A percentile compares a stretch with the other conserved stretches of the same genome.
Evolutionary conservation across 64 coral and sea anemone genomes (phyloP).

Genomic region (Pocillopora damicornis): DNA sequence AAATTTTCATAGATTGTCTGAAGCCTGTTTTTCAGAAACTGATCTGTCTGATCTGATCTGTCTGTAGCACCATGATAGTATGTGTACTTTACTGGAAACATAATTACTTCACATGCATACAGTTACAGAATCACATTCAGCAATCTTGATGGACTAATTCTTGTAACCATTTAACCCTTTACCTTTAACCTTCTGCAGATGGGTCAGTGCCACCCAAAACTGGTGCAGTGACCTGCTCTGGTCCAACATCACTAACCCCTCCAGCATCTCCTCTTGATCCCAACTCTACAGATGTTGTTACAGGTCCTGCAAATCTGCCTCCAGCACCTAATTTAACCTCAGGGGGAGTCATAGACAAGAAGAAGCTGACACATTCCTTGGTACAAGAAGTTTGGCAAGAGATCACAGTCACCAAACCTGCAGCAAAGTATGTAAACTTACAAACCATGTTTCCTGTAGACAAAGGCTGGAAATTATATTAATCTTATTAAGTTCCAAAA

Average conservation of each 20-base stretch:
- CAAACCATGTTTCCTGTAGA: neutral
- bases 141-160: neutral
- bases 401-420: conserved; percentile 74
- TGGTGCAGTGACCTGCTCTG: conserved; percentile 37
- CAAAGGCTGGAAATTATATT: too few species aligned
- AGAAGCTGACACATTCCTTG: conserved; percentile 80
- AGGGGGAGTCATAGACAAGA: conserved; percentile 46
- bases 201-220: conserved; percentile 65
- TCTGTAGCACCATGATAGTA: too few species aligned
- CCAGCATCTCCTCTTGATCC: conserved; percentile 94
- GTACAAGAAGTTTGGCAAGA: conserved; percentile 95
- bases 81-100: neutral
- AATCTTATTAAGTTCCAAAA: too few species aligned
- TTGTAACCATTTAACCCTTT: conserved; percentile 53
- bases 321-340: neutral
- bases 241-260: conserved; percentile 79
- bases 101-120: neutral
- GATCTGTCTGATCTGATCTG: too few species aligned
- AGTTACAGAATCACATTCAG: neutral
- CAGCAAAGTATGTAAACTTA: conserved; percentile 39
- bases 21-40: too few species aligned
- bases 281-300: conserved; percentile 66
- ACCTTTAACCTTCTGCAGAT: conserved; percentile 52
- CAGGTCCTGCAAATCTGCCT: conserved; percentile 24
- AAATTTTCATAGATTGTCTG: too few species aligned